Evolutionary conservation across 1,140 invertebrate species (phyloP).

Genomic region (Zaprionus tsacasi): DNA sequence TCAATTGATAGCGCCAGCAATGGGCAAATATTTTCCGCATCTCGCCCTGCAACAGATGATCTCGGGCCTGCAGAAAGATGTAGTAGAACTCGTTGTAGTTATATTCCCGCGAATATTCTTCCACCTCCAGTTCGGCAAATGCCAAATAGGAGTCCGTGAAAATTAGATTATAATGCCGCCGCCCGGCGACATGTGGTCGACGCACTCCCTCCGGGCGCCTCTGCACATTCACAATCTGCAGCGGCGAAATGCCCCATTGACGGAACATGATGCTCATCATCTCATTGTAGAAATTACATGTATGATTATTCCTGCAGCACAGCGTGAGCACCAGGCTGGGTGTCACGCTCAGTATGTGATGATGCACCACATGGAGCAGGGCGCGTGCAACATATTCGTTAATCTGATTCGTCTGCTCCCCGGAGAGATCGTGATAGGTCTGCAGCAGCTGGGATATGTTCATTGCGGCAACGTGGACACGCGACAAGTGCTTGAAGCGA

Average conservation of each 20-base stretch:
- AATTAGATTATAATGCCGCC: slow-evolving; percentile 63
- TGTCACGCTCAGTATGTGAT: slow-evolving; percentile 59
- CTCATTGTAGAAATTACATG: slow-evolving; percentile 73
- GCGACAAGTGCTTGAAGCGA: background rate
- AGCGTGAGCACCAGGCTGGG: slow-evolving; percentile 62
- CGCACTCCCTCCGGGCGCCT: slow-evolving; percentile 14
- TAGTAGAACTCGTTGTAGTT: slow-evolving; percentile 76
- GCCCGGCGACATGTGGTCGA: slow-evolving; percentile 28
- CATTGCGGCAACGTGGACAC: slow-evolving; percentile 18
- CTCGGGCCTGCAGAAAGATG: slow-evolving; percentile 71
- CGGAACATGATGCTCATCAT: slow-evolving; percentile 68
- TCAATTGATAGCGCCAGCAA: slow-evolving; percentile 69
- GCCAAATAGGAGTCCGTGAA: slow-evolving; percentile 72
- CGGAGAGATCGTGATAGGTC: slow-evolving; percentile 59
- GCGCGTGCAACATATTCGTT: slow-evolving; percentile 68
- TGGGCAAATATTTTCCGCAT: slow-evolving; percentile 71
- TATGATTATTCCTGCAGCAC: slow-evolving; percentile 64
- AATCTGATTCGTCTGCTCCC: slow-evolving; percentile 62
- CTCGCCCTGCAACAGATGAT: slow-evolving; percentile 49
- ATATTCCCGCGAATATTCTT: slow-evolving; percentile 50
- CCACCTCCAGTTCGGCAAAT: slow-evolving; percentile 65
- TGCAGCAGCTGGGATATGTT: slow-evolving; percentile 57
- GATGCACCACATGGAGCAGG: slow-evolving; percentile 65
- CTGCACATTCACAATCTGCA: slow-evolving; percentile 65
- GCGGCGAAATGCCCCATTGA: slow-evolving; percentile 59